phyloP scores from a whole-genome alignment of 2,113 vertebrate species.

The Excalfactoria chinensis region DNA sequence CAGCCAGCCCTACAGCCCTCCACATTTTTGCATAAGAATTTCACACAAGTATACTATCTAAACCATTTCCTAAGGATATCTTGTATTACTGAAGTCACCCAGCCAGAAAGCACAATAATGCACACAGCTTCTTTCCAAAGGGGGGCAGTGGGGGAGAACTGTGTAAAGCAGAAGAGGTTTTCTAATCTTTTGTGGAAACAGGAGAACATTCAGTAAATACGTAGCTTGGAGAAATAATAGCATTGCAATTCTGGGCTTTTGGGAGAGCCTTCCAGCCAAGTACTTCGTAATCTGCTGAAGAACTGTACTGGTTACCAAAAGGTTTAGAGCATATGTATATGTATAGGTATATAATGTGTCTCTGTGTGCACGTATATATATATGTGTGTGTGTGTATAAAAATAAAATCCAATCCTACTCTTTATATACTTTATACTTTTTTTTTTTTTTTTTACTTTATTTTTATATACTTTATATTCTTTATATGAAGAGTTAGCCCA shows the following conservation, averaged over 20 bases:
- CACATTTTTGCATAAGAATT: slow-evolving; percentile 48
- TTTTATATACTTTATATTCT: no score
- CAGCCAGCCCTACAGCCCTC: not conserved
- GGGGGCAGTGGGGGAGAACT: accelerated
- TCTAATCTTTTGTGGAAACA: slow-evolving; percentile 4
- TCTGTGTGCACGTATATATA: not conserved
- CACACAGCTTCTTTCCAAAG: not conserved
- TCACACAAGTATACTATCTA: slow-evolving; percentile 39
- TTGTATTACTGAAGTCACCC: slow-evolving; percentile 49
- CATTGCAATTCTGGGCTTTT: not conserved
- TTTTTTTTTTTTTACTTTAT: no score
- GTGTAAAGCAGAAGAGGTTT: slow-evolving; percentile 3
- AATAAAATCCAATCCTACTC: not conserved
- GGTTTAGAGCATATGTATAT: not conserved
- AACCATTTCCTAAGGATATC: slow-evolving; percentile 52
- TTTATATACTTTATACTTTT: no score
- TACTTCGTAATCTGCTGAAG: not conserved
- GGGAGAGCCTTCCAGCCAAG: not conserved
- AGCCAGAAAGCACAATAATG: slow-evolving; percentile 61
- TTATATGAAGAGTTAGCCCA: not conserved
- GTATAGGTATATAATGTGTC: not conserved
- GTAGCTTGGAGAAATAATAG: slow-evolving; percentile 43
- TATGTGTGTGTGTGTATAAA: not conserved
- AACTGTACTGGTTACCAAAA: not conserved
- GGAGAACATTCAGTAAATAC: not conserved